phyloP scores from a whole-genome alignment of 2,888 invertebrate genomes.

The Mesorhabditis sp. region DNA sequence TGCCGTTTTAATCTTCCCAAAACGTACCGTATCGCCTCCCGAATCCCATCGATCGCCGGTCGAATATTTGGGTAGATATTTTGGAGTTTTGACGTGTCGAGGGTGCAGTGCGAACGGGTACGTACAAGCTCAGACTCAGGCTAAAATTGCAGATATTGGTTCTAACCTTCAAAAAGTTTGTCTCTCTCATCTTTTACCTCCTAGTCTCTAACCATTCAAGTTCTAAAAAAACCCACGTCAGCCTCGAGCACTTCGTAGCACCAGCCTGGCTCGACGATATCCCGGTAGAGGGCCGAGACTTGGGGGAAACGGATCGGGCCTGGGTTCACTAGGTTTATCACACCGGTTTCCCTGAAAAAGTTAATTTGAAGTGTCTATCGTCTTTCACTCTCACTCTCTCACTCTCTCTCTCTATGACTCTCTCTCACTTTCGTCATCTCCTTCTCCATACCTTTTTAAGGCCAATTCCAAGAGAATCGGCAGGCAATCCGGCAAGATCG shows the following conservation, averaged over 20 bases:
- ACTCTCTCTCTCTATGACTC: too few relatives aligned
- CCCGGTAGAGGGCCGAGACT: neutral
- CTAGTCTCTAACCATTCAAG: neutral
- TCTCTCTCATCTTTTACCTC: too few relatives aligned
- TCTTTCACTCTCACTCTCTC: too few relatives aligned
- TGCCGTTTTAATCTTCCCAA: too few relatives aligned
- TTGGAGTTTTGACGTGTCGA: neutral
- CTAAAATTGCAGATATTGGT: neutral
- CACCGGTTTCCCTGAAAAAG: neutral
- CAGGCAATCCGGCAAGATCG: conserved; percentile 31
- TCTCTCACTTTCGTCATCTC: too few relatives aligned
- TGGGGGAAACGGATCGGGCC: neutral
- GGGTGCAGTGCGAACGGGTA: neutral
- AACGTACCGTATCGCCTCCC: neutral
- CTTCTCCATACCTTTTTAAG: conserved; percentile 11
- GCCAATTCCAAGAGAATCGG: conserved; percentile 33
- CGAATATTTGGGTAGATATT: neutral
- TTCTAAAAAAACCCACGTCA: neutral
- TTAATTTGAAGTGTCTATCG: neutral
- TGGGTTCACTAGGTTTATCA: neutral
- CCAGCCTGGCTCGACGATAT: neutral
- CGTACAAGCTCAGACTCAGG: neutral
- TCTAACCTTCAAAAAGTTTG: neutral
- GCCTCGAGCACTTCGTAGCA: neutral
- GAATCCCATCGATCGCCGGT: neutral